Conservation (phyloP, 2,888 invertebrate species). For the Aleiodes testaceus region DNA sequence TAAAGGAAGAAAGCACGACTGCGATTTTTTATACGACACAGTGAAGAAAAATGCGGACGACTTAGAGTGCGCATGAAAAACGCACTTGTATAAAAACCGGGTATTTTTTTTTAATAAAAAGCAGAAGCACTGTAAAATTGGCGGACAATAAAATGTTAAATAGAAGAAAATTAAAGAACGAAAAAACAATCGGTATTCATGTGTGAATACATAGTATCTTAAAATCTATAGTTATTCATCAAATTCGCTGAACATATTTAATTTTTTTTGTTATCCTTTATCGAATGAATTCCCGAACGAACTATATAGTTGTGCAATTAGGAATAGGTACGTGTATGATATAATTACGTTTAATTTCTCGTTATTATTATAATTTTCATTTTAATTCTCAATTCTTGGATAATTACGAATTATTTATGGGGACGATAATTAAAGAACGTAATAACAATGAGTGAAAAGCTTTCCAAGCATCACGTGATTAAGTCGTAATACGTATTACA, state of each 20-base stretch:
- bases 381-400: conserved; percentile 35
- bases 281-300: conserved; percentile 36
- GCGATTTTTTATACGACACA: not conserved
- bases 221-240: conserved; percentile 27
- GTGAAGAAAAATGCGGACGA: conserved; percentile 17
- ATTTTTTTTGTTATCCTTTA: conserved; percentile 14
- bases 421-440: conserved; percentile 37
- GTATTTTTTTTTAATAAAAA: not conserved
- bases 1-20: not conserved
- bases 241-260: conserved; percentile 32
- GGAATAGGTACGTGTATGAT: conserved; percentile 38
- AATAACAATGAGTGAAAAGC: conserved; percentile 53
- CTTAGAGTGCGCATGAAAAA: conserved; percentile 13
- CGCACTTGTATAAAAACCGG: conserved; percentile 32
- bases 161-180: not conserved
- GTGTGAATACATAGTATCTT: conserved; percentile 17
- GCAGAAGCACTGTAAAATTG: conserved; percentile 33
- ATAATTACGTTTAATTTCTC: conserved; percentile 28
- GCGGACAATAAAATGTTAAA: conserved; percentile 5
- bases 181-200: conserved; percentile 6
- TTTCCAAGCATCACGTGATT: conserved; percentile 55
- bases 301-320: conserved; percentile 35
- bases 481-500: conserved; percentile 52
- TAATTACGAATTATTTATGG: not conserved
- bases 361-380: conserved; percentile 10